phyloP scores from a whole-genome alignment of 2,113 vertebrate species.

The Nettapus auritus region DNA sequence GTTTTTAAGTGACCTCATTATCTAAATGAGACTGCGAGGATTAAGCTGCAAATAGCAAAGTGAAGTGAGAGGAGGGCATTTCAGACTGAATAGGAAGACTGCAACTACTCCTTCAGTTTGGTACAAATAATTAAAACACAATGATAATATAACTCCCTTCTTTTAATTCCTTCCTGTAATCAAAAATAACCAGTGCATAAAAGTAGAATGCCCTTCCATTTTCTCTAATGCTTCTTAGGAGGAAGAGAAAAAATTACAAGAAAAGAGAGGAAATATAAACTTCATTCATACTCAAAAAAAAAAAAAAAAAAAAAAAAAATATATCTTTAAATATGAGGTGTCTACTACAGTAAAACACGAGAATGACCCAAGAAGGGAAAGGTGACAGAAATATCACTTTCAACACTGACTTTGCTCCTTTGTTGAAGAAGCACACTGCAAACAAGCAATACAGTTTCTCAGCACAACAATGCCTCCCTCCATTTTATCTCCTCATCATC shows the following conservation, averaged over 20 bases:
- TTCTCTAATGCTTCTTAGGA: not conserved
- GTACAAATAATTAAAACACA: not conserved
- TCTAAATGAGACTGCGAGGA: not conserved
- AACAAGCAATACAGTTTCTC: not conserved
- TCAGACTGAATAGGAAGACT: not conserved
- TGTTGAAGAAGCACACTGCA: not conserved
- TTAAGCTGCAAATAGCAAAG: not conserved
- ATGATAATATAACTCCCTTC: not conserved
- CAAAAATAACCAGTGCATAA: not conserved
- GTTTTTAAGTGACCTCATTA: not conserved
- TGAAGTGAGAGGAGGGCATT: not conserved
- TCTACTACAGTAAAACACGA: not conserved
- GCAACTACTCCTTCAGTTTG: not conserved
- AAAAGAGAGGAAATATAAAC: not conserved
- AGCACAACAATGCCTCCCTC: not conserved
- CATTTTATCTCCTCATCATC: not conserved
- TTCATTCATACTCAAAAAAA: not conserved
- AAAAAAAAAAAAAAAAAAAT: not conserved
- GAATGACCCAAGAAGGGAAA: not conserved
- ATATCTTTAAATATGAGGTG: not conserved
- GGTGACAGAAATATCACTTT: not conserved
- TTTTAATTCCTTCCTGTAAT: slow-evolving; percentile 5
- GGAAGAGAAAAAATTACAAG: not conserved
- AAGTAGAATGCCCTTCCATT: not conserved
- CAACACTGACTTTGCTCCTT: not conserved